Conservation (phyloP, 2,113 vertebrate genomes). For the Ursus arctos region DNA sequence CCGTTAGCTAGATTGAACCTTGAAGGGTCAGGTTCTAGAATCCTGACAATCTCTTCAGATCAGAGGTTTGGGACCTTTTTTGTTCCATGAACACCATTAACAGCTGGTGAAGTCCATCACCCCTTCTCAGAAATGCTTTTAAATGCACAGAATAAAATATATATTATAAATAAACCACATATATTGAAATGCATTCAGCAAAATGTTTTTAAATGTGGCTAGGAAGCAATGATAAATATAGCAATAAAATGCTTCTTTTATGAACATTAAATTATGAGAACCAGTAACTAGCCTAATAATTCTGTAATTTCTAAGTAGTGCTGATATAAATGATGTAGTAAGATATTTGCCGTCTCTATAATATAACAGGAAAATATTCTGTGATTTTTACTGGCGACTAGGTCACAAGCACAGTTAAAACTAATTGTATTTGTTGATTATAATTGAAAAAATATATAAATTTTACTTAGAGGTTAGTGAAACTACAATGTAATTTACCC, state of each 20-base stretch:
- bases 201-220: not conserved
- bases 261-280: constrained; percentile 17
- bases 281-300: not conserved
- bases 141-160: constrained; percentile 33
- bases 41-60: not conserved
- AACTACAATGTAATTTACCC: not conserved
- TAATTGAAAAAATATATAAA: not conserved
- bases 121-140: constrained; percentile 21
- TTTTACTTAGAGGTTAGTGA: not conserved
- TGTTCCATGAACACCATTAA: not conserved
- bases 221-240: constrained; percentile 16
- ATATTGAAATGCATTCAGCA: constrained; percentile 13
- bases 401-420: not conserved
- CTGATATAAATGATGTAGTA: not conserved
- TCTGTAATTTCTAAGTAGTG: not conserved
- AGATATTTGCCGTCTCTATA: not conserved
- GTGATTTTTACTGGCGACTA: not conserved
- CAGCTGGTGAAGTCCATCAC: not conserved
- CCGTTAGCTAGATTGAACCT: not conserved
- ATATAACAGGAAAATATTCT: not conserved
- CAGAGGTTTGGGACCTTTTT: not conserved
- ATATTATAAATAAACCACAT: not conserved
- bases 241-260: not conserved
- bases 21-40: not conserved
- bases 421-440: not conserved